These are phyloP conservation scores for Catocala nupta DNA, from an alignment of 2,888 invertebrate species.

Conservation along the genomic window DNA sequence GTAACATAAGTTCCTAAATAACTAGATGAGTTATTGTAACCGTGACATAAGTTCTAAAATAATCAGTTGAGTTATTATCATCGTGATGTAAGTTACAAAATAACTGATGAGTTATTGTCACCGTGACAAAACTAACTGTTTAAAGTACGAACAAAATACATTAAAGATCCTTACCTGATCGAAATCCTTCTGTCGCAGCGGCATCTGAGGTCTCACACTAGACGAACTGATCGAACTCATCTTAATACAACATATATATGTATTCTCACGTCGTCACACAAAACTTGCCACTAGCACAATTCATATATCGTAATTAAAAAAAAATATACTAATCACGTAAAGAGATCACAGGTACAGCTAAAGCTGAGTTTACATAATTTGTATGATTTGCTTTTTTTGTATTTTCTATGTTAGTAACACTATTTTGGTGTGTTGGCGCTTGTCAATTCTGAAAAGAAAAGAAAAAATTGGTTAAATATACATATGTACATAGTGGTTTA, in stretches of 20 bases:
- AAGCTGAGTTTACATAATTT: constrained; percentile 56
- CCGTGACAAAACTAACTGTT: not conserved
- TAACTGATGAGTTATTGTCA: not conserved
- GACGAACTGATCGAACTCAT: constrained; percentile 70
- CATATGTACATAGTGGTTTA: no score
- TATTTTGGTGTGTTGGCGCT: constrained; percentile 52
- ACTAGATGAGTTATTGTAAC: no score
- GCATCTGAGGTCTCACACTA: constrained; percentile 78
- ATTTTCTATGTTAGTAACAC: constrained; percentile 46
- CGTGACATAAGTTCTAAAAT: no score
- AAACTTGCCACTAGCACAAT: constrained; percentile 32
- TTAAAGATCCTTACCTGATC: constrained; percentile 86
- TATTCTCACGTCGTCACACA: constrained; percentile 8
- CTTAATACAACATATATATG: constrained; percentile 56
- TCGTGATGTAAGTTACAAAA: no score
- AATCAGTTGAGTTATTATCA: no score
- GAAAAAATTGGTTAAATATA: constrained; percentile 30
- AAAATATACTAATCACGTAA: constrained; percentile 64
- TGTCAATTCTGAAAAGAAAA: constrained; percentile 69
- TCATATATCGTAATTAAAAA: constrained; percentile 51
- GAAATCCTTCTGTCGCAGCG: constrained; percentile 92
- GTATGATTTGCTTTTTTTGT: constrained; percentile 55
- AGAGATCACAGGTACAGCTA: constrained; percentile 72
- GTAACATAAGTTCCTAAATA: no score
- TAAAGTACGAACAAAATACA: constrained; percentile 12